Conservation (phyloP, 2,797 vertebrate species). For the Spinus pinus region DNA sequence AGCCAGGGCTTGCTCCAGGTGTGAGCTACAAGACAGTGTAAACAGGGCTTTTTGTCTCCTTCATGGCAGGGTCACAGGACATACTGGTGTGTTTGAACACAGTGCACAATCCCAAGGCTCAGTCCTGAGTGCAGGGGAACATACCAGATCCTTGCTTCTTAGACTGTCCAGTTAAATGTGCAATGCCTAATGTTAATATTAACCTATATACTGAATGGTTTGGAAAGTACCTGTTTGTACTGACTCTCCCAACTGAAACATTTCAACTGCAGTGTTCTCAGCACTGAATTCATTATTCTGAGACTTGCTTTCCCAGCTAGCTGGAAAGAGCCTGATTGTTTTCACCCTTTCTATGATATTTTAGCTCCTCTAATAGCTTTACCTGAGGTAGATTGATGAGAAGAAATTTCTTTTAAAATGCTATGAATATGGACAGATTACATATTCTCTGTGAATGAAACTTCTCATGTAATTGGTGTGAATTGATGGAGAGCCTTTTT, state of each 20-base stretch:
- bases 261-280: neutral
- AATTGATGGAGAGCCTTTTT: conserved; percentile 2
- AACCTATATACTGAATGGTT: conserved; percentile 25
- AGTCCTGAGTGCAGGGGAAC: neutral
- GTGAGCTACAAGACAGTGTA: neutral
- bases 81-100: neutral
- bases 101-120: neutral
- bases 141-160: neutral
- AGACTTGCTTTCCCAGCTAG: conserved; percentile 11
- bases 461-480: neutral
- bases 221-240: conserved; percentile 19
- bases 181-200: conserved; percentile 41
- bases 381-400: conserved; percentile 1
- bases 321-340: conserved; percentile 10
- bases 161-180: neutral
- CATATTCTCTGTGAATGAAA: neutral
- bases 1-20: neutral
- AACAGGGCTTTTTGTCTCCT: neutral
- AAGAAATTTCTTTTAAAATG: conserved; percentile 19
- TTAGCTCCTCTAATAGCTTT: conserved; percentile 9
- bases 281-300: neutral
- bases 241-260: neutral
- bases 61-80: neutral
- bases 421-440: neutral
- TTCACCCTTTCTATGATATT: neutral